These are phyloP conservation scores for Channa striata DNA, from an alignment of 2,797 vertebrate genomes.

Conservation along the genomic window DNA sequence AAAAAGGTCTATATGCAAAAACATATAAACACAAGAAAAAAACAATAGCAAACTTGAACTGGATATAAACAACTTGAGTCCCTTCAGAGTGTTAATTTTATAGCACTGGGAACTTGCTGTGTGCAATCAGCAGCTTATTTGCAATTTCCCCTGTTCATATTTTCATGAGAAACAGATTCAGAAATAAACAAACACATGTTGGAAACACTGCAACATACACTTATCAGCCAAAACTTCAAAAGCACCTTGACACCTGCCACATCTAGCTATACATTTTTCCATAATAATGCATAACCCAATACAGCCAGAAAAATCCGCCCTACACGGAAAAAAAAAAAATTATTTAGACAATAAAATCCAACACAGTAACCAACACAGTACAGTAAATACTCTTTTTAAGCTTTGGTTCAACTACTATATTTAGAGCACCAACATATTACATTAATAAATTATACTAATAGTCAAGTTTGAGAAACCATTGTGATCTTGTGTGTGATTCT, in stretches of 20 bases:
- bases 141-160: background rate
- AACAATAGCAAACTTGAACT: too few relatives aligned
- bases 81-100: background rate
- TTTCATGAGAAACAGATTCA: too few relatives aligned
- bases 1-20: background rate
- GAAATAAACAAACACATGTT: background rate
- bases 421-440: background rate
- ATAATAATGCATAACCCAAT: background rate
- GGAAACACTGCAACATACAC: background rate
- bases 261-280: too few relatives aligned
- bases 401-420: background rate
- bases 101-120: background rate
- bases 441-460: background rate
- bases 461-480: background rate
- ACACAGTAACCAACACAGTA: background rate
- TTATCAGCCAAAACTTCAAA: too few relatives aligned
- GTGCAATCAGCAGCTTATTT: conserved; percentile 7
- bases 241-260: too few relatives aligned
- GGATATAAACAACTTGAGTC: background rate
- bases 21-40: background rate
- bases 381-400: background rate
- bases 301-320: background rate
- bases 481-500: conserved; percentile 47
- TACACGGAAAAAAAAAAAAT: background rate
- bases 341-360: conserved; percentile 6